Conservation (phyloP, 2,797 vertebrate species). For the Apogon hyalosoma region DNA sequence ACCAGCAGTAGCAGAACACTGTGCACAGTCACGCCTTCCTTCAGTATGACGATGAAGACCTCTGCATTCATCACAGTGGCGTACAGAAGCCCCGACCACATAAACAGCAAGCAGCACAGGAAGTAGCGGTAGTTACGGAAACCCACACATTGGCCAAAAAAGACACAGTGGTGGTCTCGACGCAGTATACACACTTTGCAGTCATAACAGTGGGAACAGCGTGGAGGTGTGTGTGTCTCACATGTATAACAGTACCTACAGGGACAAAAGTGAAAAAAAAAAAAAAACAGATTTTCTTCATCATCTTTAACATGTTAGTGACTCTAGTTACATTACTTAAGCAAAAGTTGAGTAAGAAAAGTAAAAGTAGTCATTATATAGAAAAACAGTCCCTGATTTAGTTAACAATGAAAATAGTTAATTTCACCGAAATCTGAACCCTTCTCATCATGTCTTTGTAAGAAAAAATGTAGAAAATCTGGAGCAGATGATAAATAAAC, state of each 20-base stretch:
- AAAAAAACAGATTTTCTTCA: neutral
- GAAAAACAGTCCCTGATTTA: no score
- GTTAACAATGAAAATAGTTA: no score
- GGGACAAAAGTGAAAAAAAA: neutral
- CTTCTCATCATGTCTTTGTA: no score
- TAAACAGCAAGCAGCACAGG: slow-evolving; percentile 89
- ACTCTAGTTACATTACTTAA: no score
- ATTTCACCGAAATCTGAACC: no score
- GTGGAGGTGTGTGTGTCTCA: slow-evolving; percentile 91
- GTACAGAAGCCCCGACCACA: slow-evolving; percentile 87
- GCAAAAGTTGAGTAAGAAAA: no score
- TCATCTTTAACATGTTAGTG: no score
- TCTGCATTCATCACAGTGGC: slow-evolving; percentile 90
- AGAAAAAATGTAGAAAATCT: no score
- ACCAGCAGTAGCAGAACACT: slow-evolving; percentile 88
- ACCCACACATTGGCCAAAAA: slow-evolving; percentile 92
- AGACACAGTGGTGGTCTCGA: slow-evolving; percentile 92
- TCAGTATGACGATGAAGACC: slow-evolving; percentile 88
- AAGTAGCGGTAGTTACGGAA: slow-evolving; percentile 92
- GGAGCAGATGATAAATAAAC: no score
- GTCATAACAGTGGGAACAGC: slow-evolving; percentile 91
- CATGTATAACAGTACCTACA: slow-evolving; percentile 91
- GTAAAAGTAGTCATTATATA: no score
- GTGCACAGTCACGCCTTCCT: slow-evolving; percentile 88
- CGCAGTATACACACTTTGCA: slow-evolving; percentile 91